Conservation (phyloP, 2,113 vertebrate species). For the Etheostoma cragini region DNA sequence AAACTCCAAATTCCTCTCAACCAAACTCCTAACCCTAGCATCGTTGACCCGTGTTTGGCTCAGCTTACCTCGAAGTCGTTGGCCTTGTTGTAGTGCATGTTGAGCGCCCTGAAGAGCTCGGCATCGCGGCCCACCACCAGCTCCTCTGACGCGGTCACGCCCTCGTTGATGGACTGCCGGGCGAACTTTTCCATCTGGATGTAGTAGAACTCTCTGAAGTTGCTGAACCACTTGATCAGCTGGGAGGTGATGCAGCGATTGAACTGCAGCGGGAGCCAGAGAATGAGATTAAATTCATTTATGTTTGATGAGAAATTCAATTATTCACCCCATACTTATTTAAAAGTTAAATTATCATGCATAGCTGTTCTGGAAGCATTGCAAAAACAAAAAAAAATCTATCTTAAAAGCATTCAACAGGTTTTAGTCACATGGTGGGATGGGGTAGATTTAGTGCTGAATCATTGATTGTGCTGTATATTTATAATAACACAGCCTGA, state of each 20-base stretch:
- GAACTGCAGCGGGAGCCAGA: slow-evolving; percentile 85
- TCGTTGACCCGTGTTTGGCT: background rate
- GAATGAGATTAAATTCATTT: background rate
- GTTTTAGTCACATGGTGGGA: slow-evolving; percentile 9
- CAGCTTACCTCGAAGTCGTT: slow-evolving; percentile 96
- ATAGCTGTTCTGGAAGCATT: background rate
- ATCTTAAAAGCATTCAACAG: background rate
- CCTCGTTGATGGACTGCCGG: slow-evolving; percentile 97
- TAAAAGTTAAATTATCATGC: background rate
- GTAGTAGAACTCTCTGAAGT: slow-evolving; percentile 99
- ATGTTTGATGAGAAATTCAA: background rate
- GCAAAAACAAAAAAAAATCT: background rate
- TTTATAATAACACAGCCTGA: slow-evolving; percentile 16
- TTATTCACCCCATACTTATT: background rate
- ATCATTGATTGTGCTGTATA: slow-evolving; percentile 8
- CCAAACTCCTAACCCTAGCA: background rate
- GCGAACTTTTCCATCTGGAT: slow-evolving; percentile 99
- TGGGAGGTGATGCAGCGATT: slow-evolving; percentile 99
- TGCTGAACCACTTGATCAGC: slow-evolving; percentile 99
- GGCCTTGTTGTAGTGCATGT: slow-evolving; percentile 99
- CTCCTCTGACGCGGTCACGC: slow-evolving; percentile 92
- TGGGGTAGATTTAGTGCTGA: background rate
- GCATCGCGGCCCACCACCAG: slow-evolving; percentile 94
- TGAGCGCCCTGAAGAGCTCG: slow-evolving; percentile 97
- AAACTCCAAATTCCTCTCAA: background rate